Conservation (phyloP, 1,140 invertebrate genomes). For the Tetraneura akinire region DNA sequence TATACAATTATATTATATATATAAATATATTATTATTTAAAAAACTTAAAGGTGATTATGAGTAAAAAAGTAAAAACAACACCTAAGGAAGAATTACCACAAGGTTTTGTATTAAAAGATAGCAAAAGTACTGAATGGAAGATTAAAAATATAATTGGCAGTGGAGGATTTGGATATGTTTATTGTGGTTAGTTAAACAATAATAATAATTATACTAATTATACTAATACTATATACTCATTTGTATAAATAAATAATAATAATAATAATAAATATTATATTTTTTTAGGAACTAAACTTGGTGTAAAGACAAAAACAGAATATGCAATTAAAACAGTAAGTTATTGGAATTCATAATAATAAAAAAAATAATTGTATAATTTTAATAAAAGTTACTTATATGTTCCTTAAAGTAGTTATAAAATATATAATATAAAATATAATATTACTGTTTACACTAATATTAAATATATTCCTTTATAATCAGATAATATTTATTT, state of each 20-base stretch:
- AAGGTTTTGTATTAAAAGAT: conserved; percentile 80
- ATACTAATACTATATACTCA: too few relatives aligned
- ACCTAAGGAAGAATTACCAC: conserved; percentile 41
- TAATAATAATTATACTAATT: too few relatives aligned
- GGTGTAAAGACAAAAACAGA: neutral
- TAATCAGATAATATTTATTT: too few relatives aligned
- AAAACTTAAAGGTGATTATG: too few relatives aligned
- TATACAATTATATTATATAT: too few relatives aligned
- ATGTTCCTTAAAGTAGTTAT: too few relatives aligned
- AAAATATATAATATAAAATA: too few relatives aligned
- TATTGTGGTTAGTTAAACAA: conserved; percentile 67
- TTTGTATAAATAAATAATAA: neutral
- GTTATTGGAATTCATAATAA: neutral
- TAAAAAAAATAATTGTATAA: too few relatives aligned
- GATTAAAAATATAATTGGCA: conserved; percentile 81
- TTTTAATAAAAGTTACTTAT: too few relatives aligned
- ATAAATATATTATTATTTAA: too few relatives aligned
- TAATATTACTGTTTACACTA: too few relatives aligned
- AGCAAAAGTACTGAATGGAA: conserved; percentile 81
- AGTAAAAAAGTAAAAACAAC: conserved; percentile 48
- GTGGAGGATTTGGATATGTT: conserved; percentile 92
- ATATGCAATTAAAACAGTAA: conserved; percentile 43
- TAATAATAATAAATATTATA: conserved; percentile 50
- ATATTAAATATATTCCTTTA: too few relatives aligned
- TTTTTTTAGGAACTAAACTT: neutral